Evolutionary conservation across 2,113 vertebrate genomes (phyloP).

Genomic region (Phylloscopus trochiloides): DNA sequence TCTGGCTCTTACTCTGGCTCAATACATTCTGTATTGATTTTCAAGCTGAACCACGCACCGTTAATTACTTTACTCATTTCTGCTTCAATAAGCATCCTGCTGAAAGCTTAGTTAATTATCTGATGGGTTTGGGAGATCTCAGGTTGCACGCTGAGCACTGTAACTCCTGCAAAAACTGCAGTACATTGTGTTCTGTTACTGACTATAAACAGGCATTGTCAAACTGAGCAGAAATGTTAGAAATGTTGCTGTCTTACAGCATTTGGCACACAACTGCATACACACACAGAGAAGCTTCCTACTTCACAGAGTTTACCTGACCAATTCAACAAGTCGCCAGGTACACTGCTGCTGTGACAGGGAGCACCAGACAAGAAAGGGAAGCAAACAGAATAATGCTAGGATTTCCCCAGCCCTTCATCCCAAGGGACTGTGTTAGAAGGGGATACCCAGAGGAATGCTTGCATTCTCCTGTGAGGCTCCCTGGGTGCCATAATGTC

Average conservation of each 20-base stretch:
- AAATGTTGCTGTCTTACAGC: background rate
- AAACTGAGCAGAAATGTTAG: background rate
- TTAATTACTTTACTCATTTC: conserved; percentile 36
- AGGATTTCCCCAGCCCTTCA: background rate
- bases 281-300: background rate
- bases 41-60: background rate
- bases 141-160: background rate
- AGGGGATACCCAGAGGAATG: background rate
- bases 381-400: background rate
- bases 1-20: background rate
- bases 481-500: background rate
- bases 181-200: background rate
- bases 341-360: background rate
- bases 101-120: conserved; percentile 24
- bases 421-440: background rate
- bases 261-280: background rate
- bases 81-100: background rate
- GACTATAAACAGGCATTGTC: background rate
- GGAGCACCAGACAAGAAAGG: background rate
- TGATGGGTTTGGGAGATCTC: background rate
- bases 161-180: background rate
- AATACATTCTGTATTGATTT: conserved; percentile 8
- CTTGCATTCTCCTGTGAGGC: background rate
- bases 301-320: background rate
- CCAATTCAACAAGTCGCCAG: fast-evolving